A percentile compares a stretch with the other conserved stretches of the same genome.
Conservation (phyloP, 2,113 vertebrate genomes). For the Passer domesticus region DNA sequence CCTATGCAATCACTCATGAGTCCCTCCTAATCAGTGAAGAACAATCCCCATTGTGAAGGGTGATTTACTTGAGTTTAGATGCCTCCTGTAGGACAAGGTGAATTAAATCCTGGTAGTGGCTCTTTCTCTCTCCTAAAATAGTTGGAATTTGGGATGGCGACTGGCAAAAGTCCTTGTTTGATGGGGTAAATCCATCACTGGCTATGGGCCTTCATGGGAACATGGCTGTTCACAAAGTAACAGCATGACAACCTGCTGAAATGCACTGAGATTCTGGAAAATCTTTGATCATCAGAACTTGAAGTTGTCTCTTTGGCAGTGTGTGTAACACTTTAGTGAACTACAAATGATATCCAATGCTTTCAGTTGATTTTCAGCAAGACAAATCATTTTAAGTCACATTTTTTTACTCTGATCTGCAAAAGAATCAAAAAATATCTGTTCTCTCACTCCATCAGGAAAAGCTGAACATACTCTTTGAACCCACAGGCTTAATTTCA, state of each 20-base stretch:
- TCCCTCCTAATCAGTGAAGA: not conserved
- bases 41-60: not conserved
- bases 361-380: not conserved
- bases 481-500: not conserved
- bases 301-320: not conserved
- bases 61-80: not conserved
- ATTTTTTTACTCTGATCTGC: not conserved
- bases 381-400: not conserved
- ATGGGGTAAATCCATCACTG: not conserved
- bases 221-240: not conserved
- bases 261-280: not conserved
- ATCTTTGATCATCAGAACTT: not conserved
- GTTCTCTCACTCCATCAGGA: not conserved
- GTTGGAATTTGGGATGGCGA: not conserved
- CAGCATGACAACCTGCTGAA: not conserved
- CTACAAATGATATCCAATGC: not conserved
- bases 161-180: not conserved
- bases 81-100: not conserved
- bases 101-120: not conserved
- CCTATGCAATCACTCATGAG: not conserved
- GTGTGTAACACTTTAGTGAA: not conserved
- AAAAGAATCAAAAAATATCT: not conserved
- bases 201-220: not conserved
- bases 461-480: not conserved
- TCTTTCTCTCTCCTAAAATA: not conserved